Percentiles rank a stretch among this genome's conserved stretches.
These are phyloP conservation scores for Argopecten irradians DNA, from an alignment of 1,140 invertebrate species.

Conservation along the genomic window DNA sequence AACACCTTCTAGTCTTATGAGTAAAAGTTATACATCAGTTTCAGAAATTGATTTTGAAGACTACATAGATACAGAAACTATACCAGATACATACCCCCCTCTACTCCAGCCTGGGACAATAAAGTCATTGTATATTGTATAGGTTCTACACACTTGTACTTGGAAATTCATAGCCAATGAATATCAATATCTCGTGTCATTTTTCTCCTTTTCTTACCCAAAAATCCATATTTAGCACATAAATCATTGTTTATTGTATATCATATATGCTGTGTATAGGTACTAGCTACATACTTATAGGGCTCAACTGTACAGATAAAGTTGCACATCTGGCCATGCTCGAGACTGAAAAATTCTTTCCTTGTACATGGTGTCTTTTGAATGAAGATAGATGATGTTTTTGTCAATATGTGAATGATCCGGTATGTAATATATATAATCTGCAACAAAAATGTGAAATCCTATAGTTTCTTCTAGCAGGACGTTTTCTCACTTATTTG, in stretches of 20 bases:
- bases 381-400: not conserved
- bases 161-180: not conserved
- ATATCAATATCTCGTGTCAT: not conserved
- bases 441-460: too few relatives aligned
- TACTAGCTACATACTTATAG: not conserved
- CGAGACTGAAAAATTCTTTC: not conserved
- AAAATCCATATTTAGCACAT: slow-evolving; percentile 15
- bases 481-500: too few relatives aligned
- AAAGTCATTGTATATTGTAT: not conserved
- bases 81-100: not conserved
- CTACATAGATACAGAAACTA: not conserved
- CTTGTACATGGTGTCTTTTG: not conserved
- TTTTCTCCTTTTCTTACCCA: not conserved
- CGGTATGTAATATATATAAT: too few relatives aligned
- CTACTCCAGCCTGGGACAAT: not conserved
- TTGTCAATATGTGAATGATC: not conserved
- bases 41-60: not conserved
- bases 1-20: too few relatives aligned
- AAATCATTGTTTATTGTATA: not conserved
- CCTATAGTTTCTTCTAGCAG: too few relatives aligned
- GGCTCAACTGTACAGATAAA: not conserved
- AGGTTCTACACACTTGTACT: not conserved
- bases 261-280: not conserved
- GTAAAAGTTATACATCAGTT: not conserved
- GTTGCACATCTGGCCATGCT: not conserved